A percentile compares a stretch with the other conserved stretches of the same genome.
These are phyloP conservation scores for Cricetomys ansorgei DNA, from an alignment of 2,113 vertebrate species.

Conservation along the genomic window DNA sequence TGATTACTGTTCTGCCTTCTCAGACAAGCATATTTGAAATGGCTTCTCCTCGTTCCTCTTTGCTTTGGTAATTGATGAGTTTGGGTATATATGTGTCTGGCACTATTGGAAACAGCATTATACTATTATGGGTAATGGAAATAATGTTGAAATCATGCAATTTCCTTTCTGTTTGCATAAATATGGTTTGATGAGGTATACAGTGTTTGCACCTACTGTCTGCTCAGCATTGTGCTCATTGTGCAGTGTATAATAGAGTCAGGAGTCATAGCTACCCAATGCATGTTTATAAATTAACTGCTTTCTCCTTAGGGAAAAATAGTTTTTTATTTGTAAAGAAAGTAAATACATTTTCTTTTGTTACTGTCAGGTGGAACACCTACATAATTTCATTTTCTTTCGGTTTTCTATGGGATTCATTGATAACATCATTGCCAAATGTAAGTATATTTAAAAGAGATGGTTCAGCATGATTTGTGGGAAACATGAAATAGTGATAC, in stretches of 20 bases:
- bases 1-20: not conserved
- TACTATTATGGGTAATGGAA: not conserved
- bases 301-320: conserved; percentile 22
- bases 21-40: conserved; percentile 2
- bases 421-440: conserved; percentile 97
- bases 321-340: not conserved
- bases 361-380: conserved; percentile 93
- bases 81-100: not conserved
- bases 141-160: not conserved
- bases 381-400: conserved; percentile 98
- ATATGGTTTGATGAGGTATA: not conserved
- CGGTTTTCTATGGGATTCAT: conserved; percentile 99
- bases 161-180: conserved; percentile 38
- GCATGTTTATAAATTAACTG: not conserved
- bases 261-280: not conserved
- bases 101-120: not conserved
- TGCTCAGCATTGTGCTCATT: not conserved
- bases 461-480: not conserved
- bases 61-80: not conserved
- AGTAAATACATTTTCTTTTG: conserved; percentile 1
- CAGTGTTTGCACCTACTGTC: not conserved
- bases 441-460: conserved; percentile 88
- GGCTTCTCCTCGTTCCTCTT: not conserved
- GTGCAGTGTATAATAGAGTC: not conserved
- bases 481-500: not conserved